Evolutionary conservation across 2,888 invertebrate genomes (phyloP).

Genomic region (Aquatica leii): DNA sequence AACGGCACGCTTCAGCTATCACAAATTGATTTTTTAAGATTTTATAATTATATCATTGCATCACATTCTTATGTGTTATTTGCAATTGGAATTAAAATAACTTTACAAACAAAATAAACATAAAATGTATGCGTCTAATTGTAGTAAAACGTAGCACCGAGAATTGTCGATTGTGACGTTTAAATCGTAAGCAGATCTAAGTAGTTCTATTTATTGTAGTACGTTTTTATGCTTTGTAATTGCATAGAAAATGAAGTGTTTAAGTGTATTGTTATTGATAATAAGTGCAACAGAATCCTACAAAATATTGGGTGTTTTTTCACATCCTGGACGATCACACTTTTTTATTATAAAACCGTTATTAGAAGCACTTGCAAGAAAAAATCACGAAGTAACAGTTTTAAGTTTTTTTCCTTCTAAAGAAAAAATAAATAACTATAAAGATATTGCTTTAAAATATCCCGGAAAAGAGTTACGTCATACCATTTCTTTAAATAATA

Average conservation of each 20-base stretch:
- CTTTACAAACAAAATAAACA: no score
- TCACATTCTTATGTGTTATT: no score
- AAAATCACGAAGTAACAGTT: conserved; percentile 74
- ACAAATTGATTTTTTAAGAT: conserved; percentile 1
- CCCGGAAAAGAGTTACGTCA: neutral
- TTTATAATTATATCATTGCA: no score
- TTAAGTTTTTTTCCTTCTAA: conserved; percentile 70
- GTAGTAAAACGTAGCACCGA: neutral
- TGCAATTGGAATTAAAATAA: no score
- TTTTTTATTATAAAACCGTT: conserved; percentile 71
- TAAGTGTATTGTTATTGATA: neutral
- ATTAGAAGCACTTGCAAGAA: conserved; percentile 66
- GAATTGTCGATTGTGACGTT: neutral
- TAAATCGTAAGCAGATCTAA: neutral
- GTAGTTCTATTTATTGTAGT: neutral
- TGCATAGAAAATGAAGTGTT: neutral
- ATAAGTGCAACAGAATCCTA: conserved; percentile 2
- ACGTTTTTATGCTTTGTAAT: neutral
- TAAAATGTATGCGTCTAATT: neutral
- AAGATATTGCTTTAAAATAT: conserved; percentile 64
- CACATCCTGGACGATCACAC: conserved; percentile 76
- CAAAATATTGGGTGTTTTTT: conserved; percentile 72
- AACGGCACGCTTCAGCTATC: conserved; percentile 1
- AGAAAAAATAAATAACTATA: conserved; percentile 64
- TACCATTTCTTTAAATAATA: neutral